Base-by-base conservation (phyloP, 2,888 invertebrate species). In the Athalia cordata region DNA sequence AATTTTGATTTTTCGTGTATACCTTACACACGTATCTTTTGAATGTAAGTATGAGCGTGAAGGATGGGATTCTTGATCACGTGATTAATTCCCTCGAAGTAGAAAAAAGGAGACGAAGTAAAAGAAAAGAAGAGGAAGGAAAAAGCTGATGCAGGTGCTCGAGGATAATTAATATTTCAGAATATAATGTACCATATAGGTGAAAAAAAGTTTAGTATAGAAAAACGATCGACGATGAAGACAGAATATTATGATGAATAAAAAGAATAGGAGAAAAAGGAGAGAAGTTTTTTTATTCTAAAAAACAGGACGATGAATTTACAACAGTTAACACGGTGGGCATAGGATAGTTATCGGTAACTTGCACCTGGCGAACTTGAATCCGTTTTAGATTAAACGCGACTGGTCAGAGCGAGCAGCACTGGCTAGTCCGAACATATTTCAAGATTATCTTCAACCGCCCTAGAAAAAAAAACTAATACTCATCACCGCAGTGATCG, bases 91-190 rank as follows among this genome's bases (percentile, higher is more conserved):
- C 29, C 29, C 29, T 29, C 29, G 29, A 29, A 29, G 29, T 0
- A 29, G 9, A 49, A 79, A 81, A 47, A 82, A 85, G 83, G 82
- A 83, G 85, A 83, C 79, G 78, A 29, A 29, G 29, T 79, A 57
- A 52, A 78, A 79, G 70, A 79, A 79, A 81, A 84, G 82, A 83
- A 84, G 83, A 83, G 83, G 84, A 84, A 81, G 29, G 29, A 29
- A 29, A 29, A 29, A 29, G 29, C 2, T 29, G 29, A 11, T 81
- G 81, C 79, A 78, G 78, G 82, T 81, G 80, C 81, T 0, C 7
- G n/a, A 5, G 11, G 47, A 45, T 77, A 65, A 77, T 66, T 55
- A 77, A 52, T 65, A 61, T 77, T 66, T 66, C 5, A 55, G 47
- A 76, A 66, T 29, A 29, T 29, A 29, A 29, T 29, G 29, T 29